These are phyloP conservation scores for Cygnus olor DNA, from an alignment of 2,797 vertebrate species.

Conservation along the genomic window DNA sequence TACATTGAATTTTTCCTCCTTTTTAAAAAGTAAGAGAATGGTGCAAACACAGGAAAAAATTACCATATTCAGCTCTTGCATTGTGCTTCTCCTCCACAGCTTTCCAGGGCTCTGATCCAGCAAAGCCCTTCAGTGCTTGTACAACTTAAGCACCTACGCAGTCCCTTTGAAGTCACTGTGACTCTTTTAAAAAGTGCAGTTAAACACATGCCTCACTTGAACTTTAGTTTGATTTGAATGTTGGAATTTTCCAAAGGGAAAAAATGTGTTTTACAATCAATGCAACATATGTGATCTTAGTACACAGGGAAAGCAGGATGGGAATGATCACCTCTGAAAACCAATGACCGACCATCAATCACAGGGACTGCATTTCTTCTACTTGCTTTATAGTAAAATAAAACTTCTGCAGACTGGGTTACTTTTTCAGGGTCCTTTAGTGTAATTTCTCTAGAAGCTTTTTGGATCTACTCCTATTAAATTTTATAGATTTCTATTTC, in stretches of 20 bases:
- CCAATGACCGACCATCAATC: not conserved
- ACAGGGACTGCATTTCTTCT: not conserved
- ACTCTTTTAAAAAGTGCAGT: not conserved
- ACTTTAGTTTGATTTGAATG: not conserved
- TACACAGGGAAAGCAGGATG: not conserved
- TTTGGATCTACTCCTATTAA: not conserved
- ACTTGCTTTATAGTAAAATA: not conserved
- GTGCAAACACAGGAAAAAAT: conserved; percentile 31
- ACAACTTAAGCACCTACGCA: not conserved
- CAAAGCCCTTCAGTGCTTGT: not conserved
- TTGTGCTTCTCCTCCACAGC: conserved; percentile 12
- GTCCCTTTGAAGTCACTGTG: not conserved
- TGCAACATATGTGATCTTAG: not conserved
- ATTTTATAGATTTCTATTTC: not conserved
- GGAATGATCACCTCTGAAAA: not conserved
- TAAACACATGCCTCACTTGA: not conserved
- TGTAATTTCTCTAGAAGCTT: not conserved
- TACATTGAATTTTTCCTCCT: conserved; percentile 38
- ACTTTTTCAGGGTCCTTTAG: not conserved
- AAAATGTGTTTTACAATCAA: not conserved
- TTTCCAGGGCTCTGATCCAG: not conserved
- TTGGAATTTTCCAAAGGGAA: not conserved
- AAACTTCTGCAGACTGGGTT: not conserved
- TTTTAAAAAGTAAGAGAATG: conserved; percentile 36
- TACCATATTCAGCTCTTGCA: conserved; percentile 3